Evolutionary conservation across 2,888 invertebrate species (phyloP), one percentile per base, ranked within the genome.

Genomic region (Acleris sparsana): DNA sequence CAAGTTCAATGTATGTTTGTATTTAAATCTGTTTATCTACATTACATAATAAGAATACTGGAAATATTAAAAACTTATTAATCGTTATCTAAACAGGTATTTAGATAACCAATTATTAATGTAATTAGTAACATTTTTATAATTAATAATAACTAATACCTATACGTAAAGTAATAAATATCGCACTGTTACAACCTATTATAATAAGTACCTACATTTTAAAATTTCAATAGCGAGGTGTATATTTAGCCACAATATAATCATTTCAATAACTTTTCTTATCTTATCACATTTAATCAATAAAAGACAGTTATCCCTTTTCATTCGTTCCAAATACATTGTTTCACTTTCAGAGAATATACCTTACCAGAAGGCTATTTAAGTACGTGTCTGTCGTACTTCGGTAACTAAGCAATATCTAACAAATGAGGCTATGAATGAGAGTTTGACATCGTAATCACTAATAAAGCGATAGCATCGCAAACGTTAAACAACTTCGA

Each of bases 1-100:
- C 65, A 66, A 33, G 52, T 62, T 57, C 52, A 66, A 62, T 49
- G 51, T 33, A 16, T 53, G 44, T 66, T 57, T 22, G 22, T 51
- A 57, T 53, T 52, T 33, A 20, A 33, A 44, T 53, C 48, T 39
- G 29, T 58, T 53, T 22, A 53, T 39, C 61, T 62, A 66, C 20
- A 61, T 56, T 62, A 62, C n/a, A 53, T 43, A 57, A 18, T 62
- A 66, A 62, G 52, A 66, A 66, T 66, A 66, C 66, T 66, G 62
- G 33, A 56, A 62, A 49, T 48, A 59, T 33, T 13, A 33, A 62
- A 66, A 62, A 57, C 52, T 66, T 57, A 56, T 53, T 44, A 16
- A 66, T 62, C 51, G 55, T 43, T 60, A 52, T 51, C 65, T 61
- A 56, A 55, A 5, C 39, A 49, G 58, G 59, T 48, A 43, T 11